Percentiles rank a stretch among this genome's conserved stretches.
These are phyloP conservation scores for Drosophila aff. DNA, from an alignment of 1,140 invertebrate species.

Conservation along the genomic window DNA sequence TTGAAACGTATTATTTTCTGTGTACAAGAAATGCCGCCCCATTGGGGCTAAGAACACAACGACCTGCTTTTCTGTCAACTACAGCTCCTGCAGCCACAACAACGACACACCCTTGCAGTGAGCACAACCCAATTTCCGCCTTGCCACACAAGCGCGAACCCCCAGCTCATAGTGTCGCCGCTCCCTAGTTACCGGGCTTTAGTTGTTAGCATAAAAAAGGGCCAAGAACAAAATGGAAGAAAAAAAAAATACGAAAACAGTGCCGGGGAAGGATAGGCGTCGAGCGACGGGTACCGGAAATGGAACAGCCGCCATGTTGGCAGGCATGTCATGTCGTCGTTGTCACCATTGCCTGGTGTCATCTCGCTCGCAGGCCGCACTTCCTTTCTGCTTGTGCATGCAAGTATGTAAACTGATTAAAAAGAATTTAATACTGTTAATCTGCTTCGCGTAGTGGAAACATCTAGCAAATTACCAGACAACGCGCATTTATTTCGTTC, in stretches of 20 bases:
- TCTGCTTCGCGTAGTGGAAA: conserved; percentile 80
- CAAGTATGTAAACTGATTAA: conserved; percentile 82
- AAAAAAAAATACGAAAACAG: conserved; percentile 22
- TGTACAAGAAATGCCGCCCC: conserved; percentile 18
- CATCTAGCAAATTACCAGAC: conserved; percentile 36
- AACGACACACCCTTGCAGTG: conserved; percentile 58
- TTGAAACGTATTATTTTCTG: not conserved
- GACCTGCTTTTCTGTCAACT: conserved; percentile 63
- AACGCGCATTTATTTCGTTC: conserved; percentile 11
- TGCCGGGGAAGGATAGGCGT: conserved; percentile 20
- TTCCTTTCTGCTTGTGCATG: conserved; percentile 72
- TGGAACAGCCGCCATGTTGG: conserved; percentile 77
- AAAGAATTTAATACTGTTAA: conserved; percentile 81
- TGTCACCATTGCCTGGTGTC: conserved; percentile 17
- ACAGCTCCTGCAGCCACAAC: conserved; percentile 53
- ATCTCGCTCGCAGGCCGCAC: conserved; percentile 30
- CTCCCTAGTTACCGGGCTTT: conserved; percentile 51
- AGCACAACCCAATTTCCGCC: conserved; percentile 48
- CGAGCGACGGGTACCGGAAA: conserved; percentile 58
- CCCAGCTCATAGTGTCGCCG: conserved; percentile 34
- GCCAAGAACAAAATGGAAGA: conserved; percentile 40
- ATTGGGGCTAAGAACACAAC: conserved; percentile 46
- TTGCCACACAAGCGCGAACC: not conserved
- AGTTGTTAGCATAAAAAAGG: conserved; percentile 52
- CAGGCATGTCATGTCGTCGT: conserved; percentile 55